A percentile compares a stretch with the other conserved stretches of the same genome.
Evolutionary conservation across 2,797 vertebrate genomes (phyloP).

Genomic region (Glyptemys insculpta): DNA sequence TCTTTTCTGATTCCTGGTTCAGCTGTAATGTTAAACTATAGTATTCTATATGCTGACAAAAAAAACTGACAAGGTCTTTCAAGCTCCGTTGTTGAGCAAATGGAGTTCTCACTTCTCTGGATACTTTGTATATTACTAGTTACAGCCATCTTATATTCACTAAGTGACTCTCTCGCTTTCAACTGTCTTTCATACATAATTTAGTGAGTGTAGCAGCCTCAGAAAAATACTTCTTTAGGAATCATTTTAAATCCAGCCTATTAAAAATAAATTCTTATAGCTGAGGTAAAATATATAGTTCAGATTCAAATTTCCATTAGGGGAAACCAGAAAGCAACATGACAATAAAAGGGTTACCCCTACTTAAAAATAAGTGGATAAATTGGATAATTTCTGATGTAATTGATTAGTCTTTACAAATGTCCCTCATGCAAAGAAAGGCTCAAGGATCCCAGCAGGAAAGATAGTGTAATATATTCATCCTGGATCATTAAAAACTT

Average conservation of each 20-base stretch:
- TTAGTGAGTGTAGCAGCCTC: not conserved
- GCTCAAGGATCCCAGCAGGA: constrained; percentile 1
- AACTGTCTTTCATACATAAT: not conserved
- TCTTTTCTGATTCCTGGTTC: not conserved
- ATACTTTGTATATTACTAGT: not conserved
- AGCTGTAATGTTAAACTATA: not conserved
- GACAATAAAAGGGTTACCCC: not conserved
- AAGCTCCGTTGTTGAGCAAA: not conserved
- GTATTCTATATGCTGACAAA: not conserved
- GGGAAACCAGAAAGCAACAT: not conserved
- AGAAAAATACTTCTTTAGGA: not conserved
- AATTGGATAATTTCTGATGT: not conserved
- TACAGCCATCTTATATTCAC: not conserved
- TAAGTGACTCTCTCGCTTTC: not conserved
- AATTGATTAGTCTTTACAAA: constrained; percentile 21
- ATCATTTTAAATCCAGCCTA: not conserved
- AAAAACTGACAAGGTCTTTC: not conserved
- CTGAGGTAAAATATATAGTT: not conserved
- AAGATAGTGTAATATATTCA: constrained; percentile 36
- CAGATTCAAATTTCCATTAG: not conserved
- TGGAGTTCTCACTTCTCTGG: not conserved
- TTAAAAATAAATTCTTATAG: not conserved
- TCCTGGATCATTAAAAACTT: constrained; percentile 43
- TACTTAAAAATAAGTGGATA: constrained; percentile 2
- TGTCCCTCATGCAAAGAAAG: constrained; percentile 6